Base-by-base conservation (phyloP, 2,797 vertebrate genomes). In the Trachurus trachurus region DNA sequence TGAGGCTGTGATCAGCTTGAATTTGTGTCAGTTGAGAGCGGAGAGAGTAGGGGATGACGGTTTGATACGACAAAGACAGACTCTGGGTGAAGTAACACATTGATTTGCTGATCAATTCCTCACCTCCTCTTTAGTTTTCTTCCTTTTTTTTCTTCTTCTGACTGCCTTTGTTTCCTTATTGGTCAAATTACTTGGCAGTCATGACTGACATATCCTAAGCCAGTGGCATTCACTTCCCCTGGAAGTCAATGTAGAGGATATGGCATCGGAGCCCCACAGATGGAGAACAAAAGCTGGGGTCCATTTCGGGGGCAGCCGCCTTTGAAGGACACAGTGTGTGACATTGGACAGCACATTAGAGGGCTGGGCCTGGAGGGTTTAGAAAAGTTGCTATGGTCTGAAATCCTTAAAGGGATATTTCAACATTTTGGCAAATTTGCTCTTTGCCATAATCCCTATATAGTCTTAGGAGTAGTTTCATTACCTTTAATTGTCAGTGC, bases 201-300 rank as follows among this genome's bases (percentile, higher is more conserved):
- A 74, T 84, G 71, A 76, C 68, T 89, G 89, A 80, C 93, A 93
- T 94, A 93, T 94, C 91, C 91, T 77, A 44, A 86, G 75, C 80
- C 58, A 81, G 83, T 88, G 83, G 84, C 90, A 93, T 94, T 90
- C n/a, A 79, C 87, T 91, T 94, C 83, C 42, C 12, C 49, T 42
- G 67, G 72, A 86, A 90, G 84, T 86, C 78, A 88, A 93, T 92
- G 91, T 76, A 79, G 75, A 84, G 90, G 90, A 93, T 93, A 94
- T 93, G 91, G 68, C 88, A 88, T 88, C 91, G 90, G 78, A 91
- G 70, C 78, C 73, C 81, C 62, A 76, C 31, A 63, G 53, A 73
- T 78, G 66, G 75, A 81, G 75, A 78, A 63, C 39, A 66, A 50
- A 40, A 70, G 74, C 81, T 84, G 72, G 54, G 29, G 37, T 78